phyloP scores from a whole-genome alignment of 2,888 invertebrate genomes.

The Thelaira solivaga region DNA sequence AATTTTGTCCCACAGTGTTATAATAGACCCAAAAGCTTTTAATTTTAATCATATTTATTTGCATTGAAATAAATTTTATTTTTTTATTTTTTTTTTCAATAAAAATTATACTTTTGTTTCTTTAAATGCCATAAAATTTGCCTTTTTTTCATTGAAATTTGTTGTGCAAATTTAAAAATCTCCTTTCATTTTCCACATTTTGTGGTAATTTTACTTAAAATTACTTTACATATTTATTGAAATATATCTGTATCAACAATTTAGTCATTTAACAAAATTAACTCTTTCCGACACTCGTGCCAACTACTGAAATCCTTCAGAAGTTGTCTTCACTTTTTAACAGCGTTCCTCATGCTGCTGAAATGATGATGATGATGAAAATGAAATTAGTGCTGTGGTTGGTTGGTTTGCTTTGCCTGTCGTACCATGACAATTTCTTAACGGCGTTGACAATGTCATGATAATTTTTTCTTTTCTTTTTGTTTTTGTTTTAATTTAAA shows the following conservation, averaged over 20 bases:
- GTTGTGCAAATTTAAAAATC: neutral
- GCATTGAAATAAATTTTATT: neutral
- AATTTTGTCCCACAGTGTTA: too few relatives aligned
- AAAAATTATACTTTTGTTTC: too few relatives aligned
- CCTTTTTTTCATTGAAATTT: neutral
- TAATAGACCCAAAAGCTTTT: too few relatives aligned
- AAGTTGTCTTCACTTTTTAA: neutral
- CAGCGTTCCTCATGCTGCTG: neutral
- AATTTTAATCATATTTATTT: too few relatives aligned
- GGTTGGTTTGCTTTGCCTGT: conserved; percentile 10
- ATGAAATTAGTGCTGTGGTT: conserved; percentile 17
- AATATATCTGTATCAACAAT: conserved; percentile 59
- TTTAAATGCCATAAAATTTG: neutral
- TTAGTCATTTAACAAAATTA: conserved; percentile 58
- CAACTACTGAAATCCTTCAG: conserved; percentile 43
- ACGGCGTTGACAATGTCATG: conserved; percentile 18
- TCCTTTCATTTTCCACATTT: conserved; percentile 19
- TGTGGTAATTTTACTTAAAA: conserved; percentile 12
- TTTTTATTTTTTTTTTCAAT: neutral
- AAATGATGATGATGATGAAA: conserved; percentile 13
- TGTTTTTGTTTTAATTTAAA: conserved; percentile 5
- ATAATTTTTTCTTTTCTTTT: conserved; percentile 34
- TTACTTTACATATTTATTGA: conserved; percentile 51
- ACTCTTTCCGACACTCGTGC: conserved; percentile 61
- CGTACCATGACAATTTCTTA: conserved; percentile 48